Evolutionary conservation across 2,113 vertebrate genomes (phyloP), one percentile per base, ranked within the genome.

Genomic region (Varanus salvator): DNA sequence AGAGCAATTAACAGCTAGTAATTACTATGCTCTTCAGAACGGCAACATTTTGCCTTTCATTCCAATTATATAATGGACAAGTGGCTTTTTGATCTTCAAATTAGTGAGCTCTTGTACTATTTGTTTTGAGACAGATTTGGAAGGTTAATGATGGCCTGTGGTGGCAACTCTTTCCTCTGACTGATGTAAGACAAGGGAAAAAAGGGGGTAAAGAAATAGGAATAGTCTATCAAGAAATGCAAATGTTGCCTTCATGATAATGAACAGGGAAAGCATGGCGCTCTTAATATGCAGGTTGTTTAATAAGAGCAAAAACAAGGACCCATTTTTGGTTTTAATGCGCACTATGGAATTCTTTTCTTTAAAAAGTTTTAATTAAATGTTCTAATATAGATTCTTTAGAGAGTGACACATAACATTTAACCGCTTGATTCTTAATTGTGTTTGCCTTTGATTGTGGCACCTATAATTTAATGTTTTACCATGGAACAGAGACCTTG

Each of bases 1-100:
- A 99, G 98, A 98, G 98, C 99, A 99, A 99, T 99, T 99, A 99
- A 99, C 99, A 99, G 98, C 98, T 98, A 98, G 98, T 99, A 99
- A 99, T 99, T 99, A 99, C 97, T 97, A 97, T 97, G 97, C 97
- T 98, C 98, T 98, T 99, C 98, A 99, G 98, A 99, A 99, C 97
- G 96, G 98, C 97, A 98, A 98, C 98, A 97, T 98, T 98, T 98
- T 97, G 98, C 98, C 98, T 99, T 98, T 98, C 98, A 98, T 99
- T 99, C 98, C 98, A 98, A 98, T 99, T 98, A 98, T 98, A 98
- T 98, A 98, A 98, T 98, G 98, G 98, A 98, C 99, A 98, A 99
- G 98, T 99, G 98, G 98, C 98, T 98, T 98, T 99, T 99, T 99
- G 98, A 99, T 99, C 99, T 99, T 97, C 98, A 98, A 99, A 99